These are phyloP conservation scores for Tinamus guttatus DNA, from an alignment of 2,113 vertebrate species.

Conservation along the genomic window DNA sequence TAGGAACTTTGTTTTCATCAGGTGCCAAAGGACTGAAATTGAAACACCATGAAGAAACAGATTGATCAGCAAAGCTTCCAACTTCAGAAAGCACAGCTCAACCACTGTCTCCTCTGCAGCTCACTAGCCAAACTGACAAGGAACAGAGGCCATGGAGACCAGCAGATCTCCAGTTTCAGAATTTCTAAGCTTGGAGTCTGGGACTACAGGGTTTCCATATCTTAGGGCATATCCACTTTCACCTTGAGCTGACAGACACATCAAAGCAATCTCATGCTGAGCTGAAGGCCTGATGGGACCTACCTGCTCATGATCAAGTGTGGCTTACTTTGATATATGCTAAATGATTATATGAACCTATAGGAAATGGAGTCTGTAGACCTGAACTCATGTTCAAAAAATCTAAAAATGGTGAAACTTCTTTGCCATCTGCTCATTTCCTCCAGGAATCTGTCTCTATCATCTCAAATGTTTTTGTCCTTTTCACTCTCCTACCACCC, in stretches of 20 bases:
- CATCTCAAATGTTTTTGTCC: background rate
- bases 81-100: background rate
- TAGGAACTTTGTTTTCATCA: background rate
- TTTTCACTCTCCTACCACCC: background rate
- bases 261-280: background rate
- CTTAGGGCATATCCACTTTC: fast-evolving
- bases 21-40: background rate
- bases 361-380: background rate
- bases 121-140: background rate
- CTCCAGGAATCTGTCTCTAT: background rate
- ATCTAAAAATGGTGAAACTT: background rate
- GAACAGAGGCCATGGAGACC: background rate
- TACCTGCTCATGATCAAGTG: background rate
- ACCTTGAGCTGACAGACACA: background rate
- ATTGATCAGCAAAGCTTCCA: background rate
- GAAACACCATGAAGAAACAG: background rate
- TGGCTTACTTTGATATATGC: background rate
- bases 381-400: background rate
- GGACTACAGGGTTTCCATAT: background rate
- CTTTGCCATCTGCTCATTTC: background rate
- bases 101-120: background rate
- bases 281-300: background rate
- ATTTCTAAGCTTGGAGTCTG: background rate
- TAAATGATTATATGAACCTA: background rate
- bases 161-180: background rate